phyloP scores from a whole-genome alignment of 2,888 invertebrate species.

The Tetragonisca angustula region DNA sequence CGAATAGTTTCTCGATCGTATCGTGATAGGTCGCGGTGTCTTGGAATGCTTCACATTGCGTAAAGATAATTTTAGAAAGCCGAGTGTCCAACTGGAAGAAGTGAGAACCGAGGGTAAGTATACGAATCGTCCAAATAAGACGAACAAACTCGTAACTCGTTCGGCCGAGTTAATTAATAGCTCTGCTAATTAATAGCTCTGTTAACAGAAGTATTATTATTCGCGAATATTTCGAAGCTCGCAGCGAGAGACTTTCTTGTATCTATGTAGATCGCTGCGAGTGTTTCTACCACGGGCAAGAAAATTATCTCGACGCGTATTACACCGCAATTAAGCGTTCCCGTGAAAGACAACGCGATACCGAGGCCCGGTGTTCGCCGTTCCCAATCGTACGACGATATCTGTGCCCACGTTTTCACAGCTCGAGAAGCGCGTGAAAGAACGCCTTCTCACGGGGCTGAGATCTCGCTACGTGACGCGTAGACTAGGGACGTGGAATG shows the following conservation, averaged over 20 bases:
- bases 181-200: conserved; percentile 11
- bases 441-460: conserved; percentile 72
- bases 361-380: conserved; percentile 38
- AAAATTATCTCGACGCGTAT: conserved; percentile 41
- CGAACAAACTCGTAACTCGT: no score
- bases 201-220: not conserved
- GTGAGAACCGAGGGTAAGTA: not conserved
- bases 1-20: not conserved
- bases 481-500: conserved; percentile 54
- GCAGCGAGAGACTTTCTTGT: conserved; percentile 38
- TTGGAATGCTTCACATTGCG: conserved; percentile 3
- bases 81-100: conserved; percentile 9
- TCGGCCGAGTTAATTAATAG: not conserved
- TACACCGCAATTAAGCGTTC: conserved; percentile 57
- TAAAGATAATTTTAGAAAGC: conserved; percentile 40
- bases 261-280: not conserved
- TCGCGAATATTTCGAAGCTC: not conserved
- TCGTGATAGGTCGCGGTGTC: not conserved
- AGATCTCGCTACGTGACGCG: conserved; percentile 74
- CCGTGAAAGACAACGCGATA: conserved; percentile 46
- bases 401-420: conserved; percentile 46
- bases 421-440: conserved; percentile 53
- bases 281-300: conserved; percentile 21
- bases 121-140: not conserved
- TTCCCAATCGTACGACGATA: conserved; percentile 59